A percentile compares a stretch with the other conserved stretches of the same genome.
Conservation (phyloP, 2,888 invertebrate genomes). For the Pollenia angustigena region DNA sequence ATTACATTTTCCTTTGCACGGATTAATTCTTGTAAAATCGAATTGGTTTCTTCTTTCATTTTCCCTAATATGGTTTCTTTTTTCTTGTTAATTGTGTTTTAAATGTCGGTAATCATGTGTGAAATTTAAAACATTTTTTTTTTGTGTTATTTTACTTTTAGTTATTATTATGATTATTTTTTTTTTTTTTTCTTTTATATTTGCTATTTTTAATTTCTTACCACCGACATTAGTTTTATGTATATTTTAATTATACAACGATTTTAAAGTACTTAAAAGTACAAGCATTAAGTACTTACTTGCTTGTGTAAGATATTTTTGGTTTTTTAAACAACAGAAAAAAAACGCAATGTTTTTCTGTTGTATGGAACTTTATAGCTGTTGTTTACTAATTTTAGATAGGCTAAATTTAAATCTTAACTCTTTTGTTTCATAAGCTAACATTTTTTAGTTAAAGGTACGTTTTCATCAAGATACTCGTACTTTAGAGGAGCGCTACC, state of each 20-base stretch:
- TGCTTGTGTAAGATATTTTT: neutral
- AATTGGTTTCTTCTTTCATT: neutral
- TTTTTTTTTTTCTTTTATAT: conserved; percentile 4
- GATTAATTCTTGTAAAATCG: conserved; percentile 9
- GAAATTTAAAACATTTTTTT: conserved; percentile 31
- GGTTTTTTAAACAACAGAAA: neutral
- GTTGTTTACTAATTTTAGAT: no score
- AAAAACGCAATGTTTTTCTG: neutral
- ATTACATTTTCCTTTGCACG: neutral
- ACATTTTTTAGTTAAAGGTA: no score
- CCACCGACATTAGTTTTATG: neutral
- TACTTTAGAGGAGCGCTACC: no score
- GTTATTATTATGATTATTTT: neutral
- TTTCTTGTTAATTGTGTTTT: conserved; percentile 11
- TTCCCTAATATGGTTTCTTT: conserved; percentile 40
- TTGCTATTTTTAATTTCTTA: neutral
- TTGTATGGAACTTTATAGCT: neutral
- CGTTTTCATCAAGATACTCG: no score
- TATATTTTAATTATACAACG: conserved; percentile 16
- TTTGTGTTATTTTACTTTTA: conserved; percentile 8
- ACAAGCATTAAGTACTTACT: neutral
- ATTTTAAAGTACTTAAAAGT: conserved; percentile 7
- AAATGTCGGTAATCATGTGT: conserved; percentile 41
- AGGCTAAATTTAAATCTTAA: no score
- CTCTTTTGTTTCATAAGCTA: no score